Base-by-base conservation (phyloP, 2,113 vertebrate genomes). In the Vulpes ferrilata region DNA sequence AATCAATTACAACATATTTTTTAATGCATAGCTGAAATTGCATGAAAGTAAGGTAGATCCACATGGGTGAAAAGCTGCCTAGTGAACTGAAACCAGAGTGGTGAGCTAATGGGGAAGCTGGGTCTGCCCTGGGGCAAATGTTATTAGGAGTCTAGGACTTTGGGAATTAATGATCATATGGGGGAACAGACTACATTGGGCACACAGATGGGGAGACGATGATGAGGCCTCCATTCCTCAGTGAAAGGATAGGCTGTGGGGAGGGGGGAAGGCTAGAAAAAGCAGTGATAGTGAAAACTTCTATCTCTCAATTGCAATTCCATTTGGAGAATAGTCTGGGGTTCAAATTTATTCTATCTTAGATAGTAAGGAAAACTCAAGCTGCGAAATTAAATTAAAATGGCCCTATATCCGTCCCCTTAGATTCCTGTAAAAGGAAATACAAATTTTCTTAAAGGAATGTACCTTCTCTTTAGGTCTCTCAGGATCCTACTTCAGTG, bases 321-420 rank as follows among this genome's bases (percentile, higher is more conserved):
- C 78, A 88, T 62, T 62, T 94, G 59, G 27, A 96, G 71, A 96
- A 51, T 22, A 55, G 51, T 51, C 38, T 48, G 53, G 17, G 32
- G n/a, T 51, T 94, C 57, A 81, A 83, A 43, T 53, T 17, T 48
- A 38, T 82, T 53, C 89, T 88, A 17, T 32, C 23, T 25, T 86
- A 15, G 30, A 82, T 15, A 78, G 43, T 38, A 53, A 86, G 55
- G 30, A 97, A 93, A 73, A 7, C 6, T 81, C 91, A 91, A 67
- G 65, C 53, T 88, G n/a, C 95, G 89, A 95, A 95, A 85, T 78
- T 76, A 94, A 90, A 90, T 38, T 53, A 95, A 86, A 94, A 62
- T 32, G 27, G n/a, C 22, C 59, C 74, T 73, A 0, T 71, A 59
- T 74, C 59, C 73, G 62, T 35, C 60, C 53, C 17, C 25, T 27